phyloP scores from a whole-genome alignment of 1,140 invertebrate species.

The Myzus persicae region DNA sequence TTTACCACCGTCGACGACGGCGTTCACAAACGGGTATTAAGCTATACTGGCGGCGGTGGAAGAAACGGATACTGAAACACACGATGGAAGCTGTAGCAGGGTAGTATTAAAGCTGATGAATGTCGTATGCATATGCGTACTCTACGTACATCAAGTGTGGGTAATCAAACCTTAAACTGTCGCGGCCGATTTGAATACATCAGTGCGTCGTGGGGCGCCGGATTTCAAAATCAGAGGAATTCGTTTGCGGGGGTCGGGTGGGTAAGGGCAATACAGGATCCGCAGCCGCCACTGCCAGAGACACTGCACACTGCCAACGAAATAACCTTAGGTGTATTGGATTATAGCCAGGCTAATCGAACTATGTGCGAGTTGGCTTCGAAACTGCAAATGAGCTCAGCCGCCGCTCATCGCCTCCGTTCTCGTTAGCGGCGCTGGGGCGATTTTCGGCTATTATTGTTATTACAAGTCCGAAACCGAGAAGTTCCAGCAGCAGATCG shows the following conservation, averaged over 20 bases:
- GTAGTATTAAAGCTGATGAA: too few species aligned
- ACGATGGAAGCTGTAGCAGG: too few species aligned
- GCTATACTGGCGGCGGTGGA: background rate
- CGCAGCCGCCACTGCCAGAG: background rate
- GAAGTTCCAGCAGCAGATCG: background rate
- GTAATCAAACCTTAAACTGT: background rate
- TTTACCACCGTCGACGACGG: background rate
- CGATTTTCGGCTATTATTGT: background rate
- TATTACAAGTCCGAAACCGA: background rate
- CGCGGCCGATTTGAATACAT: slow-evolving; percentile 11
- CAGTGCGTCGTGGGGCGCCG: background rate
- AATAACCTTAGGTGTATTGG: slow-evolving; percentile 45
- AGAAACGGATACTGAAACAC: background rate
- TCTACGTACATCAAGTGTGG: background rate
- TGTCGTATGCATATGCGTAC: background rate
- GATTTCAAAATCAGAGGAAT: background rate
- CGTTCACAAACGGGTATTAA: background rate
- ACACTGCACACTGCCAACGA: slow-evolving; percentile 35
- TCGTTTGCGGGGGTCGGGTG: background rate
- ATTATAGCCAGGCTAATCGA: slow-evolving; percentile 52
- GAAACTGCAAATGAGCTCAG: slow-evolving; percentile 29
- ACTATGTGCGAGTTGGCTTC: slow-evolving; percentile 40
- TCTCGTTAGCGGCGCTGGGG: background rate
- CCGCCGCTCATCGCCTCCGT: background rate
- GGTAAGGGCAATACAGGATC: background rate